Base-by-base conservation (phyloP, 92 coral and sea anemone species). In the Epizoanthus illoricatus region DNA sequence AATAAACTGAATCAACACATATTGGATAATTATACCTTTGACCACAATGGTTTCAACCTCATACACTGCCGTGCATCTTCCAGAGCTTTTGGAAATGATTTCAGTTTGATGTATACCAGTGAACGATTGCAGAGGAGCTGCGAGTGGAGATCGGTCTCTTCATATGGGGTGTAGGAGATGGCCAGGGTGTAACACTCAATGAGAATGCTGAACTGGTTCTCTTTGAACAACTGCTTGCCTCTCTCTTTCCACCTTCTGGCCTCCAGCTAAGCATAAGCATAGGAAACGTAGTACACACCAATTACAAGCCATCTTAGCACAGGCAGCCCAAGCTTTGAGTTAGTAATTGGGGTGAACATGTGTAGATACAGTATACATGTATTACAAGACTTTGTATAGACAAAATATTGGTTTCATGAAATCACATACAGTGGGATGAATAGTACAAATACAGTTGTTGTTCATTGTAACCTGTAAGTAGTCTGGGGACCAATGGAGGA, bases 201-300 rank as follows among this genome's bases (percentile, higher is more conserved):
- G 40, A 90, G 88, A 41, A 71, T 57, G 17, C 57, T 65, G 60
- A 71, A 88, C 39, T 81, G 89, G 69, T 80, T 75, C 63, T 92
- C 93, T 76, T 81, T 89, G 42, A 94, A 89, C 12, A 94, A 86
- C 56, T 83, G 90, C 55, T 90, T 94, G 33, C 98, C 98, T 69
- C 97, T 86, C 86, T 90, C 94, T 63, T 89, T 92, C 97, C 98
- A 94, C 72, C 86, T 84, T 63, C 60, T 76, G 73, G 98, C 97
- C 75, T 94, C 98, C 47, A 58, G 86, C 98, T 94, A 49, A 18
- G 75, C 69, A 65, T 15, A 49, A 55, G 19, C 36, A 28, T 28
- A 28, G 36, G 36, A 0, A 28, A 28, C 36, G 2, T 28, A 28
- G 2, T 28, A 28, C 36, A 28, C 36, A 28, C 36, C 36, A 28